Evolutionary conservation across 2,797 vertebrate species (phyloP).

Genomic region (Bradypodion ventrale): DNA sequence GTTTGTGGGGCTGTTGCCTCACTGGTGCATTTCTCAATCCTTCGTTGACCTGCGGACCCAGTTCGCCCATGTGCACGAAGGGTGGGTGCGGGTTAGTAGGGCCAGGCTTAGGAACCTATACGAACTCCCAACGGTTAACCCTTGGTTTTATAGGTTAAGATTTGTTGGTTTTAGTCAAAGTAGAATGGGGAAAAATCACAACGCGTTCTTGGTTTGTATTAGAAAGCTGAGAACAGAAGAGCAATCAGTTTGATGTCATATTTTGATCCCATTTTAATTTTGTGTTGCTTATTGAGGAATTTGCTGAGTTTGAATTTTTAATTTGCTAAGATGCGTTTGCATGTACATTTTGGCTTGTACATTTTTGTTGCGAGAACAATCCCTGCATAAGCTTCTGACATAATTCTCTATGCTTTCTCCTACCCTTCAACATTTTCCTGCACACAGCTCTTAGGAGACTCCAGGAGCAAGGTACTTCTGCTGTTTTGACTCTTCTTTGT

Average conservation of each 20-base stretch:
- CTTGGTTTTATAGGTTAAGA: too few relatives aligned
- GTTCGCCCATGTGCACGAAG: too few relatives aligned
- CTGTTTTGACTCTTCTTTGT: slow-evolving; percentile 74
- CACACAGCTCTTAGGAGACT: slow-evolving; percentile 98
- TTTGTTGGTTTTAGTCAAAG: background rate
- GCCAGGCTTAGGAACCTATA: too few relatives aligned
- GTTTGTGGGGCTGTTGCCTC: too few relatives aligned
- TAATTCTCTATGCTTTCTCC: slow-evolving; percentile 89
- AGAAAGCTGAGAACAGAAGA: background rate
- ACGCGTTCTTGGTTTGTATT: background rate
- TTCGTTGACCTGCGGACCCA: too few relatives aligned
- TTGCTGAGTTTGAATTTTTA: slow-evolving; percentile 70
- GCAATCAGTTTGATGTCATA: slow-evolving; percentile 37
- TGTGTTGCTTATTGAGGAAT: slow-evolving; percentile 65
- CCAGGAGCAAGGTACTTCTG: slow-evolving; percentile 98
- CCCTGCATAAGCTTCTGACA: slow-evolving; percentile 83
- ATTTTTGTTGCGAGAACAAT: slow-evolving; percentile 79
- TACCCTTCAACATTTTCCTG: slow-evolving; percentile 85
- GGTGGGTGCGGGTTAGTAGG: too few relatives aligned
- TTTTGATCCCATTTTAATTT: slow-evolving; percentile 65
- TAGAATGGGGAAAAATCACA: slow-evolving; percentile 14
- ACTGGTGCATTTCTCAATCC: too few relatives aligned
- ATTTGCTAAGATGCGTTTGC: slow-evolving; percentile 79
- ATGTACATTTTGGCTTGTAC: slow-evolving; percentile 76
- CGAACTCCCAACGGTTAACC: too few relatives aligned